phyloP scores from a whole-genome alignment of 1,140 invertebrate genomes.

The Thereuonema tuberculata region DNA sequence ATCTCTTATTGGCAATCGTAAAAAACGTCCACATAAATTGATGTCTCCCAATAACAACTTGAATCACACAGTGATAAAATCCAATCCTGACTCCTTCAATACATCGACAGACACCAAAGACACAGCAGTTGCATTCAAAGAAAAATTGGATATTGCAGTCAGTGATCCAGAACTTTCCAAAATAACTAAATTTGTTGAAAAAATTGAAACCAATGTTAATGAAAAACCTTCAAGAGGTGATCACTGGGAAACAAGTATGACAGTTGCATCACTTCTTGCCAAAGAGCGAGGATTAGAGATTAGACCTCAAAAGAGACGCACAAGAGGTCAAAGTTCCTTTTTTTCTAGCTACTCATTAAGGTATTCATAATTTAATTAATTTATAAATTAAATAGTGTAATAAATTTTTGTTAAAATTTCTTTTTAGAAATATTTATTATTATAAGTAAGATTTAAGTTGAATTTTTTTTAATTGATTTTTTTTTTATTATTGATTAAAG shows the following conservation, averaged over 20 bases:
- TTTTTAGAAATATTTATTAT: too few species aligned
- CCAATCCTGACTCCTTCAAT: neutral
- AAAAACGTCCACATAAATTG: slow-evolving; percentile 17
- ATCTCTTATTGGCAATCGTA: slow-evolving; percentile 18
- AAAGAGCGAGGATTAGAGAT: neutral
- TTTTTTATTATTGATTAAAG: too few species aligned
- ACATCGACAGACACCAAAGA: neutral
- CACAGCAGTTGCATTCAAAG: neutral
- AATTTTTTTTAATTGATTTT: too few species aligned
- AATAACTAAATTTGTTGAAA: neutral
- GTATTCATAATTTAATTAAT: neutral
- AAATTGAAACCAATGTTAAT: neutral
- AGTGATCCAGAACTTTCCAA: neutral
- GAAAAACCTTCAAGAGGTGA: neutral
- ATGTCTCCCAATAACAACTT: too few species aligned
- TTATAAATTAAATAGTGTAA: too few species aligned
- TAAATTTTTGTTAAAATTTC: too few species aligned
- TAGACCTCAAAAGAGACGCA: neutral
- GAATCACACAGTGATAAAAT: neutral
- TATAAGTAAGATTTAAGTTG: too few species aligned
- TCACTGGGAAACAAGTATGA: slow-evolving; percentile 2
- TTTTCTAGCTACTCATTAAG: slow-evolving; percentile 12
- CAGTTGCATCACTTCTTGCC: slow-evolving; percentile 1
- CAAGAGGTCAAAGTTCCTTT: slow-evolving; percentile 7
- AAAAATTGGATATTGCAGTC: neutral